Conservation (phyloP, 2,113 vertebrate genomes). For the Calypte anna region DNA sequence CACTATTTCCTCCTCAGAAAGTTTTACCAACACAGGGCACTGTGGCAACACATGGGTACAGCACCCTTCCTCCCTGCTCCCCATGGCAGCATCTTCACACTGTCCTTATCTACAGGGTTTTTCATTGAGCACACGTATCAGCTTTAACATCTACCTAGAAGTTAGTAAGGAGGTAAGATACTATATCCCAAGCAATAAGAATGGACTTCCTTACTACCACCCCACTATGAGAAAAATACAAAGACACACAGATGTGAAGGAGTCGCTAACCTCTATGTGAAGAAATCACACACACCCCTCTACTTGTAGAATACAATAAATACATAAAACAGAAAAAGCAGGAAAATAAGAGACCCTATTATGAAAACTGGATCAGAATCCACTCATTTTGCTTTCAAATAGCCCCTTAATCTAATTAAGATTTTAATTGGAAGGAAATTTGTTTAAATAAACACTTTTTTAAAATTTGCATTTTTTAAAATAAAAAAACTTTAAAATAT, state of each 20-base stretch:
- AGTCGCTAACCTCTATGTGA: background rate
- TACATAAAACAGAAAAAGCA: background rate
- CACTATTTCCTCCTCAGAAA: background rate
- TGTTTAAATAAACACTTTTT: background rate
- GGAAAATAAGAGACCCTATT: background rate
- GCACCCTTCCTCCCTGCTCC: background rate
- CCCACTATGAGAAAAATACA: background rate
- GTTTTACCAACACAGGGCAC: background rate
- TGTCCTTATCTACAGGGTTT: background rate
- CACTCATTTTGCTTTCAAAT: background rate
- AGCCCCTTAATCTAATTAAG: background rate
- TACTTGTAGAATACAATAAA: background rate
- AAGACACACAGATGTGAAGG: background rate
- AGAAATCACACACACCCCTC: too few species aligned
- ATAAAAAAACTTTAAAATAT: background rate
- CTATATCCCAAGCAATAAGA: background rate
- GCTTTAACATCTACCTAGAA: background rate
- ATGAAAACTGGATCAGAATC: background rate
- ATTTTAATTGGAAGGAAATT: background rate
- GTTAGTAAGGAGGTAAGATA: background rate
- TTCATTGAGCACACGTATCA: fast-evolving
- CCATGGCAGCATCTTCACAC: background rate
- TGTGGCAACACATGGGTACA: background rate
- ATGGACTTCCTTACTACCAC: background rate
- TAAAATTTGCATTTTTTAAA: too few species aligned